A percentile compares a stretch with the other conserved stretches of the same genome.
These are phyloP conservation scores for Watersipora subatra DNA, from an alignment of 1,140 invertebrate genomes.

Conservation along the genomic window DNA sequence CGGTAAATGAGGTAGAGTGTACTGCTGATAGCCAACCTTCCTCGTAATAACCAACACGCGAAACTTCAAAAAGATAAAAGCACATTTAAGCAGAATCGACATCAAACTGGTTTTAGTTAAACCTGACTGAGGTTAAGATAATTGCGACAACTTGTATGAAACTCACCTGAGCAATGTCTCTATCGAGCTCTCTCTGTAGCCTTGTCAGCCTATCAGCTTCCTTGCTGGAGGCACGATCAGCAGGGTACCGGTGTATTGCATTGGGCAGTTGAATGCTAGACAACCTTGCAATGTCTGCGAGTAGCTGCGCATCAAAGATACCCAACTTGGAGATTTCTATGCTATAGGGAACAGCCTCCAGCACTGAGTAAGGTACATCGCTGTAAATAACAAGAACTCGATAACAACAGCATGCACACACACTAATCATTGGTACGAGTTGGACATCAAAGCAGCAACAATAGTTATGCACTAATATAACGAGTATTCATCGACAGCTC, in stretches of 20 bases:
- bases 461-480: conserved; percentile 22
- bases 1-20: too few species aligned
- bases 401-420: too few species aligned
- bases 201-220: background rate
- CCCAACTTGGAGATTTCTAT: conserved; percentile 42
- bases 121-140: too few species aligned
- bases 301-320: conserved; percentile 41
- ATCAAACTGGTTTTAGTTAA: too few species aligned
- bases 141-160: background rate
- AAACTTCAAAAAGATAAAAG: too few species aligned
- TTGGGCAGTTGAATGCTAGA: background rate
- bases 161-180: conserved; percentile 15
- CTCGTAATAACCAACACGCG: too few species aligned
- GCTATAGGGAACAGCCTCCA: conserved; percentile 13
- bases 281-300: conserved; percentile 38
- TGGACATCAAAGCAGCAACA: conserved; percentile 44
- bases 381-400: too few species aligned
- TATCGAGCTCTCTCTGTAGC: conserved; percentile 27
- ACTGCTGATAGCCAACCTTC: too few species aligned
- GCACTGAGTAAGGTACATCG: background rate
- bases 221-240: background rate
- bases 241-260: background rate
- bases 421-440: too few species aligned
- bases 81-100: too few species aligned
- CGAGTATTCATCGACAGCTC: background rate